Conservation (phyloP, 2,113 vertebrate species). For the Leucosticte australis region DNA sequence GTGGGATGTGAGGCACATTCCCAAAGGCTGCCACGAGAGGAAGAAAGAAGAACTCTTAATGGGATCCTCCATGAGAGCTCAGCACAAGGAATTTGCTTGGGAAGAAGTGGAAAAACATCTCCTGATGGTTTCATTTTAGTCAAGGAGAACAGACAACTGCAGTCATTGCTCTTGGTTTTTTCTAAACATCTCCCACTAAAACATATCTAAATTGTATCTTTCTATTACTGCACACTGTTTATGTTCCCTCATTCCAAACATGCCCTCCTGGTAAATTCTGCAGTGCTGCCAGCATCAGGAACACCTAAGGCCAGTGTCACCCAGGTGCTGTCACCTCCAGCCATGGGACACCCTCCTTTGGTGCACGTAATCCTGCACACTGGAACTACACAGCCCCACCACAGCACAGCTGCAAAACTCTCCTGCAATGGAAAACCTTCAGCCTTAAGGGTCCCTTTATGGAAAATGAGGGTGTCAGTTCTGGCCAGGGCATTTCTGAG, state of each 20-base stretch:
- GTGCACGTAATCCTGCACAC: neutral
- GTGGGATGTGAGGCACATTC: neutral
- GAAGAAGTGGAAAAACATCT: neutral
- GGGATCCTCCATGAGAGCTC: neutral
- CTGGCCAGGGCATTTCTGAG: neutral
- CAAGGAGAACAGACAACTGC: neutral
- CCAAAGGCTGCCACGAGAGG: neutral
- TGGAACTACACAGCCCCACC: neutral
- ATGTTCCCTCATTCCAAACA: neutral
- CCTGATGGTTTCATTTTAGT: neutral
- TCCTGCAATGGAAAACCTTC: neutral
- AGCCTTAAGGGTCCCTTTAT: neutral
- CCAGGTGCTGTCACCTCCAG: neutral
- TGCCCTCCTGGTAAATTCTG: neutral
- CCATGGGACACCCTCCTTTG: accelerated
- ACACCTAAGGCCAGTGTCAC: neutral
- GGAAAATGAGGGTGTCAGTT: neutral
- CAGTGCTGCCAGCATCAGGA: neutral
- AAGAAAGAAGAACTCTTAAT: neutral
- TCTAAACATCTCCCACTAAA: neutral
- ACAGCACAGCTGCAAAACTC: neutral
- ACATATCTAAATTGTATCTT: neutral
- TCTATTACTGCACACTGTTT: neutral
- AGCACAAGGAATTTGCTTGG: neutral
- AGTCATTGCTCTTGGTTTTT: neutral